These are phyloP conservation scores for Acrobasis repandana DNA, from an alignment of 2,888 invertebrate species.

Conservation along the genomic window DNA sequence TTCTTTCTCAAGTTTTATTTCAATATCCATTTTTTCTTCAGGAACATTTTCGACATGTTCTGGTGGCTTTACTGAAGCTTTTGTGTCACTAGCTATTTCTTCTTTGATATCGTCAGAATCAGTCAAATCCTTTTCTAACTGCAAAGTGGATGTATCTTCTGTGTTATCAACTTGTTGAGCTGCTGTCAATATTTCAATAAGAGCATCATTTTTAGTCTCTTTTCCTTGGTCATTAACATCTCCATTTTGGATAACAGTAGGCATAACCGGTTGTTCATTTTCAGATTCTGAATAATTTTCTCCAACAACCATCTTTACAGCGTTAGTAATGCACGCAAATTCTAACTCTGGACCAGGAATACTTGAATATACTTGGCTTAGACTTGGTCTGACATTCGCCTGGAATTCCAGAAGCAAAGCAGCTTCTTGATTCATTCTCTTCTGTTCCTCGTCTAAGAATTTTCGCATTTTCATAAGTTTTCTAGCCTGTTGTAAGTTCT, in stretches of 20 bases:
- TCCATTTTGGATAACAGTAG: neutral
- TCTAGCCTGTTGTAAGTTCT: conserved; percentile 86
- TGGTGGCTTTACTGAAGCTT: conserved; percentile 10
- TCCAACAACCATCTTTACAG: conserved; percentile 35
- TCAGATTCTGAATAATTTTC: conserved; percentile 32
- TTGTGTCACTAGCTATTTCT: conserved; percentile 1
- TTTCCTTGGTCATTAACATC: conserved; percentile 24
- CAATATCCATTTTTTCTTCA: conserved; percentile 15
- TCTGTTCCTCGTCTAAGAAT: conserved; percentile 84
- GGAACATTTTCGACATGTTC: conserved; percentile 5
- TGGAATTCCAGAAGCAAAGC: conserved; percentile 75
- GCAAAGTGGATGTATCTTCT: conserved; percentile 18
- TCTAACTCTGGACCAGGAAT: conserved; percentile 77
- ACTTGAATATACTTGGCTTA: conserved; percentile 76
- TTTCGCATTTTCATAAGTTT: conserved; percentile 86
- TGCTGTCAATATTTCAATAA: conserved; percentile 31
- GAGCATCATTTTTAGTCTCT: conserved; percentile 29
- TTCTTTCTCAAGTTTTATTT: conserved; percentile 27
- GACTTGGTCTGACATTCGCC: conserved; percentile 73
- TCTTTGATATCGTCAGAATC: conserved; percentile 12
- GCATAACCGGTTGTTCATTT: conserved; percentile 14
- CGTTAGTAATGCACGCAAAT: conserved; percentile 66
- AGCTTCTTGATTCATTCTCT: conserved; percentile 78
- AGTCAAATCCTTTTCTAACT: conserved; percentile 16
- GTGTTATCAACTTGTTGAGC: conserved; percentile 31